A percentile compares a stretch with the other conserved stretches of the same genome.
Conservation (phyloP, 2,113 vertebrate genomes). For the Protobothrops flavoviridis region DNA sequence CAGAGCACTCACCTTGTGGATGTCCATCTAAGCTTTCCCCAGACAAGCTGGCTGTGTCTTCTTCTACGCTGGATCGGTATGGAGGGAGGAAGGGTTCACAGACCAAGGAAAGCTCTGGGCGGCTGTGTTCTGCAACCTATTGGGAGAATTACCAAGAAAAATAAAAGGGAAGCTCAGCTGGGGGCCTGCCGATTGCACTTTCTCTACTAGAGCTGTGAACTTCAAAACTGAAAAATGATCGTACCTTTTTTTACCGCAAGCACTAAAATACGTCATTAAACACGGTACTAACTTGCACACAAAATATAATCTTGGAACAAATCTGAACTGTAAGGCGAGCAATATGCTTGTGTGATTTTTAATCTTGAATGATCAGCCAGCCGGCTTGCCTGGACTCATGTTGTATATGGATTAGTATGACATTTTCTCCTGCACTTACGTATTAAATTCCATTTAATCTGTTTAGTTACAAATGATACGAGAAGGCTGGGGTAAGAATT, state of each 20-base stretch:
- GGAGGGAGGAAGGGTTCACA: constrained; percentile 62
- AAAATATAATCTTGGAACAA: background rate
- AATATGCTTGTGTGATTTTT: background rate
- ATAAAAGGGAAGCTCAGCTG: background rate
- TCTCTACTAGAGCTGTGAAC: background rate
- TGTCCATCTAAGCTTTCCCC: constrained; percentile 87
- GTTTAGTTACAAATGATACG: background rate
- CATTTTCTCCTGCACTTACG: background rate
- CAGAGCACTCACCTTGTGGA: constrained; percentile 77
- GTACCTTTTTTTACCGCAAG: background rate
- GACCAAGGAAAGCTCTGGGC: constrained; percentile 65
- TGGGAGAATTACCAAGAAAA: background rate
- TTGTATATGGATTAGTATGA: background rate
- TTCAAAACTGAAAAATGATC: background rate
- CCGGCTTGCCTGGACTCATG: background rate
- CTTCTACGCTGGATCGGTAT: constrained; percentile 77
- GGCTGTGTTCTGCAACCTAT: constrained; percentile 73
- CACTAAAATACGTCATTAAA: background rate
- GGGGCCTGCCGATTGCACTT: background rate
- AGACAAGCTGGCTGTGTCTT: constrained; percentile 83
- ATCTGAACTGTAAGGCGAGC: background rate
- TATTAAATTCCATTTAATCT: background rate
- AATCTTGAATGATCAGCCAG: background rate
- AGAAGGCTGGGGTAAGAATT: background rate
- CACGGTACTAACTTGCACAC: background rate